A percentile compares a stretch with the other conserved stretches of the same genome.
Conservation (phyloP, 1,140 invertebrate species). For the Tetramorium simillimum region DNA sequence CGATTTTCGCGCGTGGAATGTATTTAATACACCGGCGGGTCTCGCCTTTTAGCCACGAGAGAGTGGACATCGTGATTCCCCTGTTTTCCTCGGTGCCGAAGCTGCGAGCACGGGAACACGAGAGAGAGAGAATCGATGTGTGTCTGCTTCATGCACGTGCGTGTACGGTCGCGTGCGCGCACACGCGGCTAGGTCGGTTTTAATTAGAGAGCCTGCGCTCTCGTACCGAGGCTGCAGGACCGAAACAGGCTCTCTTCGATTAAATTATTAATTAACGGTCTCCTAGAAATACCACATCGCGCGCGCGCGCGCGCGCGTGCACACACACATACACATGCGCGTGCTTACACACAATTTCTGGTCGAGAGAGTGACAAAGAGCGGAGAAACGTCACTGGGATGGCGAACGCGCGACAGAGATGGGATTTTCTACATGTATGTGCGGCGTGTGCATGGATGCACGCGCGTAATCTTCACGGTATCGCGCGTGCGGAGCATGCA, state of each 20-base stretch:
- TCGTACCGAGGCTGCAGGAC: constrained; percentile 65
- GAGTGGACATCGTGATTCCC: constrained; percentile 33
- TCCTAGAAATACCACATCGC: constrained; percentile 81
- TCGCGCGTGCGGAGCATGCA: neutral
- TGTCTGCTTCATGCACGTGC: neutral
- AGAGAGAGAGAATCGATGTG: neutral
- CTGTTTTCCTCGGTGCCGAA: constrained; percentile 39
- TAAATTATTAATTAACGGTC: constrained; percentile 85
- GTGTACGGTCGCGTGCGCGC: neutral
- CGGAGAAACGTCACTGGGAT: neutral
- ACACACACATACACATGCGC: neutral
- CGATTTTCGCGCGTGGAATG: neutral
- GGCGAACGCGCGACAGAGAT: neutral
- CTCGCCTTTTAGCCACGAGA: neutral
- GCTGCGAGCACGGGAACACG: neutral
- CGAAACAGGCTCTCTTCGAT: constrained; percentile 83
- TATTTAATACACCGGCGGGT: neutral
- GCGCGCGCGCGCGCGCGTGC: constrained; percentile 68
- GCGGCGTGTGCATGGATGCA: neutral
- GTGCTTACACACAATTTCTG: constrained; percentile 35
- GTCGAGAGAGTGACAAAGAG: constrained; percentile 26
- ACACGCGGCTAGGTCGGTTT: constrained; percentile 71
- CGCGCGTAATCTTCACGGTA: no score
- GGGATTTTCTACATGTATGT: constrained; percentile 43
- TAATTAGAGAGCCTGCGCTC: constrained; percentile 76